Evolutionary conservation across 2,113 vertebrate species (phyloP).

Genomic region (Neolamprologus kungweensis): DNA sequence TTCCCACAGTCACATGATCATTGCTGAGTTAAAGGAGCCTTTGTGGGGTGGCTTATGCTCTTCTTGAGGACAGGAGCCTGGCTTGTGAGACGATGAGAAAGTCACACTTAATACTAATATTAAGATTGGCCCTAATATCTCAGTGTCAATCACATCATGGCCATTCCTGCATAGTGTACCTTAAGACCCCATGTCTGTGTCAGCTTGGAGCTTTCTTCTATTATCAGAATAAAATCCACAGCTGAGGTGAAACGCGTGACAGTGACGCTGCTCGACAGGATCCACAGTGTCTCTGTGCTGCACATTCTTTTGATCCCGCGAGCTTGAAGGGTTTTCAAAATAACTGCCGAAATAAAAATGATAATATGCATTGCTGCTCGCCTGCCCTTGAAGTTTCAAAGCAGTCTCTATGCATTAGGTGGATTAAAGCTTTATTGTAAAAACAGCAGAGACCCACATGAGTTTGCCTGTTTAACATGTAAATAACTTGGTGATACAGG

Average conservation of each 20-base stretch:
- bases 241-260: background rate
- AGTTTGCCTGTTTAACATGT: conserved; percentile 11
- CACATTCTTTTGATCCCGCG: background rate
- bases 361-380: background rate
- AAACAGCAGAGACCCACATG: background rate
- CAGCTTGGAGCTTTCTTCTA: background rate
- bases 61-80: conserved; percentile 30
- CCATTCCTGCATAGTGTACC: background rate
- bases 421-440: conserved; percentile 8
- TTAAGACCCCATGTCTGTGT: background rate
- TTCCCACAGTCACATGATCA: conserved; percentile 62
- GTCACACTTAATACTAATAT: background rate
- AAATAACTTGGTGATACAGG: background rate
- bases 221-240: background rate
- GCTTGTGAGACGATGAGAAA: conserved; percentile 44
- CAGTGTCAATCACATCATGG: background rate
- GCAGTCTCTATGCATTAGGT: background rate
- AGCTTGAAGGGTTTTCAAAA: background rate
- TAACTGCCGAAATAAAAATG: background rate
- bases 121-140: background rate
- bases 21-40: conserved; percentile 43
- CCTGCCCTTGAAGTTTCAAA: conserved; percentile 14
- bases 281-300: background rate
- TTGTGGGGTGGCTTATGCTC: conserved; percentile 44
- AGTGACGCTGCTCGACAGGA: background rate